Evolutionary conservation across 1,140 invertebrate species (phyloP).

Genomic region (Gonatopus flavifemur): DNA sequence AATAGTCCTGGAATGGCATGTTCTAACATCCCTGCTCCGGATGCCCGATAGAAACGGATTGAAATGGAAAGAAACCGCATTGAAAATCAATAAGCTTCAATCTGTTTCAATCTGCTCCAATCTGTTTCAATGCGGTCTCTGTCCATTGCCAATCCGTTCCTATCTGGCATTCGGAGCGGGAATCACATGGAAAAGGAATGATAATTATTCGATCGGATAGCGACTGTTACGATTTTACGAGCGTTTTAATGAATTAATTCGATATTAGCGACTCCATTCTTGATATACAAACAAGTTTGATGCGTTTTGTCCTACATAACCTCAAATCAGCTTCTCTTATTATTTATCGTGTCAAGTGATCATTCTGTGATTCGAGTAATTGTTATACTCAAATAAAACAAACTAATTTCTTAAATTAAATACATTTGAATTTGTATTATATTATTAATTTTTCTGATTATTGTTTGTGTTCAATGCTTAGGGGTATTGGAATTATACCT

Average conservation of each 20-base stretch:
- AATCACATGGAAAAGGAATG: not conserved
- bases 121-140: too few relatives aligned
- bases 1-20: not conserved
- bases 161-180: too few relatives aligned
- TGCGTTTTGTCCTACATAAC: not conserved
- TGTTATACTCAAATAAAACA: not conserved
- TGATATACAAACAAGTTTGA: not conserved
- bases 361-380: not conserved
- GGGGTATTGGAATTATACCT: not conserved
- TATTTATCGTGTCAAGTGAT: not conserved
- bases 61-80: too few relatives aligned
- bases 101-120: too few relatives aligned
- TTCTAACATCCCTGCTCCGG: too few relatives aligned
- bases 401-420: not conserved
- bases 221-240: not conserved
- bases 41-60: too few relatives aligned
- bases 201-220: not conserved
- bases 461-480: too few relatives aligned
- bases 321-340: not conserved
- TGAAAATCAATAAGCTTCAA: too few relatives aligned
- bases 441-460: not conserved
- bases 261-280: not conserved
- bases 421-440: not conserved
- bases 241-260: not conserved
- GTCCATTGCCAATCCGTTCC: too few relatives aligned